Conservation (phyloP, 2,797 vertebrate species). For the Chromis chromis region DNA sequence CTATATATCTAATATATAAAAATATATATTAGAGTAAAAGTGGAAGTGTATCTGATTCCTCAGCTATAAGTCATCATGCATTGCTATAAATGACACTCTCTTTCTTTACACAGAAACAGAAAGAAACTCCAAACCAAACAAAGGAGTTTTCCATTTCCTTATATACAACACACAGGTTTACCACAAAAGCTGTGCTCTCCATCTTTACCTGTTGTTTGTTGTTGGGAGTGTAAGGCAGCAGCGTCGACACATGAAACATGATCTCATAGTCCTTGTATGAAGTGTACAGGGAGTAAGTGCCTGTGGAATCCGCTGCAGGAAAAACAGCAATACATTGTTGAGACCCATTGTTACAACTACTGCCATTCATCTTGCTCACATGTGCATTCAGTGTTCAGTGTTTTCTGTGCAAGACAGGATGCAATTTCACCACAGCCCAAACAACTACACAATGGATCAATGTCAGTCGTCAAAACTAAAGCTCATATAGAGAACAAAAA, state of each 20-base stretch:
- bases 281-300: conserved; percentile 96
- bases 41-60: conserved; percentile 16
- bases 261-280: conserved; percentile 97
- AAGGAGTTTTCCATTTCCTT: conserved; percentile 29
- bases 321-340: conserved; percentile 45
- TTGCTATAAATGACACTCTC: conserved; percentile 3
- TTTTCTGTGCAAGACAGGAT: conserved; percentile 45
- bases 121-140: too few species aligned
- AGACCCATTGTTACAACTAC: conserved; percentile 32
- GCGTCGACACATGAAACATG: conserved; percentile 98
- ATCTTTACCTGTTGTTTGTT: conserved; percentile 95
- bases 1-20: too few species aligned
- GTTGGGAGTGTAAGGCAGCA: conserved; percentile 97
- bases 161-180: conserved; percentile 1
- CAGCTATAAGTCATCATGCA: conserved; percentile 15
- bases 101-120: too few species aligned
- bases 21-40: too few species aligned
- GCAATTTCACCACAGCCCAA: conserved; percentile 52
- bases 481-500: conserved; percentile 13
- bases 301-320: conserved; percentile 94
- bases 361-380: conserved; percentile 45
- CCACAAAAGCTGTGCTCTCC: conserved; percentile 9
- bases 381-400: conserved; percentile 22
- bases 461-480: conserved; percentile 43
- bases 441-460: conserved; percentile 58